Conservation (phyloP, 2,888 invertebrate genomes). For the Erebia aethiops region DNA sequence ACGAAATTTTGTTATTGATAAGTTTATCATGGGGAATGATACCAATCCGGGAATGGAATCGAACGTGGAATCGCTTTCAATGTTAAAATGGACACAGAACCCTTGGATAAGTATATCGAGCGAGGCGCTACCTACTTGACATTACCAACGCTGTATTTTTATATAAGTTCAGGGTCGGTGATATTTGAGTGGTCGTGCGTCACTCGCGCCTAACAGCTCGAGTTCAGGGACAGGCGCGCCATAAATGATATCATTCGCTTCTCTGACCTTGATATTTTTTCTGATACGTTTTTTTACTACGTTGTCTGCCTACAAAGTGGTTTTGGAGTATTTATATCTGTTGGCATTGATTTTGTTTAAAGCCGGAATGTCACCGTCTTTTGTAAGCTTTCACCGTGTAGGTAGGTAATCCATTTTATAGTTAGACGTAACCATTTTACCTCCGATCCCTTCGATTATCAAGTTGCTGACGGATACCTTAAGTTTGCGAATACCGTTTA, state of each 20-base stretch:
- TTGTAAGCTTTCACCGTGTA: constrained; percentile 5
- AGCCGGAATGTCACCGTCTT: background rate
- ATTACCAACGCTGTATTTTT: constrained; percentile 68
- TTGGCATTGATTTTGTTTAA: constrained; percentile 12
- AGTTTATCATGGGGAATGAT: too few relatives aligned
- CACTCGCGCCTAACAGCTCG: constrained; percentile 62
- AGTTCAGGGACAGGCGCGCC: constrained; percentile 78
- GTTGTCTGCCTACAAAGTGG: constrained; percentile 72
- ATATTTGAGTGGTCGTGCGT: constrained; percentile 68
- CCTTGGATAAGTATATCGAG: constrained; percentile 16
- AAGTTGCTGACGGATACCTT: too few relatives aligned
- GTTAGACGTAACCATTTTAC: background rate
- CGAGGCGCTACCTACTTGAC: constrained; percentile 49
- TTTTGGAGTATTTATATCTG: constrained; percentile 45
- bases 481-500: too few relatives aligned
- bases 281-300: constrained; percentile 74
- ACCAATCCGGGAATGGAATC: too few relatives aligned
- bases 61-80: too few relatives aligned
- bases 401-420: constrained; percentile 6
- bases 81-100: too few relatives aligned
- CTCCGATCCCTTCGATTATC: background rate
- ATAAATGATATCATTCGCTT: constrained; percentile 77
- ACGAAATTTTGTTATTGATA: too few relatives aligned
- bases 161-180: constrained; percentile 51
- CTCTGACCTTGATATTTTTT: constrained; percentile 76